Conservation (phyloP, 2,888 invertebrate species). For the Phyllotreta striolata region DNA sequence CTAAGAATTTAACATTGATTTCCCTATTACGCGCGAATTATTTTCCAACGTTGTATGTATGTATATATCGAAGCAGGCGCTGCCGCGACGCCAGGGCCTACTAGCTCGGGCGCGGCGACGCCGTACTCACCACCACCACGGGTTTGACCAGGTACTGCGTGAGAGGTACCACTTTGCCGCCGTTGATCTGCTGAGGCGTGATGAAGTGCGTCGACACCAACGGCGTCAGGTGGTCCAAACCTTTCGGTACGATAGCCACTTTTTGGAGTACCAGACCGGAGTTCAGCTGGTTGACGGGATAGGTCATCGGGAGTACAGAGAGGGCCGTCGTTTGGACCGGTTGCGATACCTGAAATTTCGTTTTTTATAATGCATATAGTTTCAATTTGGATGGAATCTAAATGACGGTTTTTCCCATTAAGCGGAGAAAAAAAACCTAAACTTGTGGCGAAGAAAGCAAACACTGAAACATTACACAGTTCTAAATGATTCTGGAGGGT, state of each 20-base stretch:
- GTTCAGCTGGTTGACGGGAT: constrained; percentile 51
- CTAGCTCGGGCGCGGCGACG: constrained; percentile 51
- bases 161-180: constrained; percentile 75
- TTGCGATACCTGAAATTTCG: constrained; percentile 46
- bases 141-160: constrained; percentile 77
- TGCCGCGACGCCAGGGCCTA: constrained; percentile 27
- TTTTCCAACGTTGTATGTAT: too few relatives aligned
- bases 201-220: constrained; percentile 76
- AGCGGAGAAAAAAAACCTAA: too few relatives aligned
- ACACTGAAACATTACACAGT: too few relatives aligned
- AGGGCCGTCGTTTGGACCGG: constrained; percentile 57
- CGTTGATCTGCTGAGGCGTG: constrained; percentile 65
- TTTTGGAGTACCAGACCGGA: constrained; percentile 63
- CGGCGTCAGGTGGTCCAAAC: constrained; percentile 65
- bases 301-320: constrained; percentile 57
- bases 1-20: too few relatives aligned
- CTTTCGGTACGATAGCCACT: constrained; percentile 59
- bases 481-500: too few relatives aligned
- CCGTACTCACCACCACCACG: constrained; percentile 71
- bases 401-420: too few relatives aligned
- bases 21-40: too few relatives aligned
- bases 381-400: too few relatives aligned
- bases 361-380: constrained; percentile 3
- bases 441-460: too few relatives aligned
- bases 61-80: too few relatives aligned